phyloP scores from a whole-genome alignment of 2,797 vertebrate genomes.

The Chaetodon trifasciatus region DNA sequence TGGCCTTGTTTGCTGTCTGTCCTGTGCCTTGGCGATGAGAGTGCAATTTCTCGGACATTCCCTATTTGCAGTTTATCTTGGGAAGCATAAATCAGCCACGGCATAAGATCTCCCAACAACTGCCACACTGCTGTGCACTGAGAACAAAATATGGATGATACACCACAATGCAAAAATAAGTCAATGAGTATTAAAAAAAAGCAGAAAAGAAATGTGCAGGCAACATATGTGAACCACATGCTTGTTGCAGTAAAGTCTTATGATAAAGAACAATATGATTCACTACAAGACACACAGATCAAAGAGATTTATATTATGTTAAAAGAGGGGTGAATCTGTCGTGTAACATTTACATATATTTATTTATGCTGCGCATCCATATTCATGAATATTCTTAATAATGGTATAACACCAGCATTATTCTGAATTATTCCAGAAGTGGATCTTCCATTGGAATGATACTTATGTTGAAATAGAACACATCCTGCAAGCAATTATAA shows the following conservation, averaged over 20 bases:
- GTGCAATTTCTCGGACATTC: constrained; percentile 77
- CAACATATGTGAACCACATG: constrained; percentile 74
- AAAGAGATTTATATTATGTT: constrained; percentile 73
- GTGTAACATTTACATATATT: constrained; percentile 80
- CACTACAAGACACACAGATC: constrained; percentile 69
- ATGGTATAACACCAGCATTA: constrained; percentile 77
- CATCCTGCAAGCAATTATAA: constrained; percentile 88
- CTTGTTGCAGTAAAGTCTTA: constrained; percentile 38
- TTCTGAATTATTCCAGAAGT: constrained; percentile 77
- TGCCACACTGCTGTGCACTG: constrained; percentile 10
- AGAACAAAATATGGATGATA: constrained; percentile 58
- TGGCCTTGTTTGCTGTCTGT: constrained; percentile 78
- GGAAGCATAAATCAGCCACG: constrained; percentile 76
- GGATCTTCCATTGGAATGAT: constrained; percentile 83
- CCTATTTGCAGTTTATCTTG: constrained; percentile 83
- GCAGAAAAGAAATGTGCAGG: constrained; percentile 45
- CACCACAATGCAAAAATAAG: constrained; percentile 59
- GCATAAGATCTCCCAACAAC: constrained; percentile 54
- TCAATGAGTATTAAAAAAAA: constrained; percentile 50
- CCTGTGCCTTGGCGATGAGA: constrained; percentile 72
- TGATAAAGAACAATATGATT: constrained; percentile 73
- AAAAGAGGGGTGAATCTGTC: constrained; percentile 72
- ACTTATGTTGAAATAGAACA: constrained; percentile 85
- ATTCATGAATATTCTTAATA: constrained; percentile 82
- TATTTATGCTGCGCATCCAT: constrained; percentile 79